Percentiles rank a stretch among this genome's conserved stretches.
phyloP scores from a whole-genome alignment of 2,113 vertebrate species.

The Calonectris borealis region DNA sequence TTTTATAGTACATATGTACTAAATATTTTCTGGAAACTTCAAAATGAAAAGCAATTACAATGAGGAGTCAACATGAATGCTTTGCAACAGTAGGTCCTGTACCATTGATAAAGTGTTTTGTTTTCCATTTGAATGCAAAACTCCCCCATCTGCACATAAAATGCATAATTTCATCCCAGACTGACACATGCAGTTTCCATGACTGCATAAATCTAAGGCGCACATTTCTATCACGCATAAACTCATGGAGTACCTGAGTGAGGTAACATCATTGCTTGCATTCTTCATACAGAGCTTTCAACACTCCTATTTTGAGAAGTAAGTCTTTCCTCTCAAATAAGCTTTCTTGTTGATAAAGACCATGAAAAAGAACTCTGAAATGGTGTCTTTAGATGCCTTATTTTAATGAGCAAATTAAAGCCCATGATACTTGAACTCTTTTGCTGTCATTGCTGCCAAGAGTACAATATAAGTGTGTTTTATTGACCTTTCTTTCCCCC shows the following conservation, averaged over 20 bases:
- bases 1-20: background rate
- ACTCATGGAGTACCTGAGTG: background rate
- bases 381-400: background rate
- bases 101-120: background rate
- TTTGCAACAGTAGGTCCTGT: background rate
- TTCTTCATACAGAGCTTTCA: background rate
- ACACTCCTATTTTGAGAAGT: background rate
- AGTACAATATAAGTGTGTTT: background rate
- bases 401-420: background rate
- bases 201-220: background rate
- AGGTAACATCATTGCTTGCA: background rate
- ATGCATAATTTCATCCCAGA: background rate
- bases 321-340: background rate
- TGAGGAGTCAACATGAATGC: background rate
- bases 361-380: background rate
- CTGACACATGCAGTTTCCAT: background rate
- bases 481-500: background rate
- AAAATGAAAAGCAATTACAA: background rate
- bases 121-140: background rate
- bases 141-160: background rate
- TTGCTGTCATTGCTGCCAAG: background rate
- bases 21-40: constrained; percentile 6
- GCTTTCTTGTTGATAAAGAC: background rate
- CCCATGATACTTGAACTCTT: background rate
- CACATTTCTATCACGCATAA: background rate